Evolutionary conservation across 2,888 invertebrate genomes (phyloP).

Genomic region (Lepidocyrtoides sp.): DNA sequence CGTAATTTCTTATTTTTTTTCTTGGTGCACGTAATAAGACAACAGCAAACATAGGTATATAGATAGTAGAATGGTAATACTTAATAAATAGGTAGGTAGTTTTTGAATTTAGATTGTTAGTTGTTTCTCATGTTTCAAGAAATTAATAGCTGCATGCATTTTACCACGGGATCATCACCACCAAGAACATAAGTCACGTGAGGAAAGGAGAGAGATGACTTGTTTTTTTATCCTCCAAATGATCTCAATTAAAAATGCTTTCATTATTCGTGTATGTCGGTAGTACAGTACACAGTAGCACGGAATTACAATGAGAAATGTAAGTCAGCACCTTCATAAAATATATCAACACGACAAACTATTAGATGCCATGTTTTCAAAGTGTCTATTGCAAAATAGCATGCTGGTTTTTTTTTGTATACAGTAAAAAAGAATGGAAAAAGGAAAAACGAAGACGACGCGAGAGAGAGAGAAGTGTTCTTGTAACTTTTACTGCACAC

Average conservation of each 20-base stretch:
- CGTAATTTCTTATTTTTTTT: constrained; percentile 49
- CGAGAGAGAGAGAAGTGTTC: not conserved
- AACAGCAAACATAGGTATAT: not conserved
- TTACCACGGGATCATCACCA: constrained; percentile 48
- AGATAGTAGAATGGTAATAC: not conserved
- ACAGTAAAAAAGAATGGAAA: not conserved
- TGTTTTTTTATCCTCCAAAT: constrained; percentile 58
- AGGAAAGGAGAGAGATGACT: constrained; percentile 21
- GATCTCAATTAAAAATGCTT: constrained; percentile 58
- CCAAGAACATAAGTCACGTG: not conserved
- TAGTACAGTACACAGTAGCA: constrained; percentile 18
- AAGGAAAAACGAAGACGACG: not conserved
- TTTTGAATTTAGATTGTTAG: constrained; percentile 18
- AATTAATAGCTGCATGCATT: constrained; percentile 68
- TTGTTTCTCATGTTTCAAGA: constrained; percentile 64
- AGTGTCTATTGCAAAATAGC: constrained; percentile 66
- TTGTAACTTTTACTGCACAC: constrained; percentile 15
- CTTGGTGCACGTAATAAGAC: not conserved
- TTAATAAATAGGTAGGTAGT: not conserved
- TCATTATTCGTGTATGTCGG: not conserved
- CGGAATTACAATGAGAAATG: not conserved
- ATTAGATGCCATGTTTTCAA: constrained; percentile 66
- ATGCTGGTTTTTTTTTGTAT: constrained; percentile 29
- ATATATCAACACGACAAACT: constrained; percentile 7
- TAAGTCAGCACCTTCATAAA: constrained; percentile 6